Evolutionary conservation across 2,113 vertebrate genomes (phyloP).

Genomic region (Todiramphus saurophagus): DNA sequence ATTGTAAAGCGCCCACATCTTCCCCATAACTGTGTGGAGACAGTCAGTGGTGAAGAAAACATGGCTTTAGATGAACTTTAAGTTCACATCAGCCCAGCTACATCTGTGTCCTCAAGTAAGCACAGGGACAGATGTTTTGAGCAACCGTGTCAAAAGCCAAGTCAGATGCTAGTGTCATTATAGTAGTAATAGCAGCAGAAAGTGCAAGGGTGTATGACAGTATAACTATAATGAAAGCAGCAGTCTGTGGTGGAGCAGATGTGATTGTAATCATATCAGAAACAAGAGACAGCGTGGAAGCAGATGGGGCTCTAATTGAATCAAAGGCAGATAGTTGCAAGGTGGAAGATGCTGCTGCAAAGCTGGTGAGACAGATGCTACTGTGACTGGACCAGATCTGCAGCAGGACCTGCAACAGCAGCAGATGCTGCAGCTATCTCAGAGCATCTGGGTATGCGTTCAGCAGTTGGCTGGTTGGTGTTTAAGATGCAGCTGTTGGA

Average conservation of each 20-base stretch:
- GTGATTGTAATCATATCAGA: neutral
- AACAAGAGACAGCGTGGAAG: neutral
- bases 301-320: neutral
- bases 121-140: neutral
- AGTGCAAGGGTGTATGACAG: neutral
- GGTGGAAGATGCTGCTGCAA: neutral
- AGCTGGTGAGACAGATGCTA: neutral
- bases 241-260: neutral
- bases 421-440: neutral
- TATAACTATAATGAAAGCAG: neutral
- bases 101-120: neutral
- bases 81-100: neutral
- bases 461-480: rapidly evolving
- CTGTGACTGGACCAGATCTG: neutral
- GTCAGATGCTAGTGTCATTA: neutral
- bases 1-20: neutral
- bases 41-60: neutral
- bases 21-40: neutral
- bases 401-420: neutral
- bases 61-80: neutral
- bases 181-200: neutral
- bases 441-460: neutral
- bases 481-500: neutral
- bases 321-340: neutral
- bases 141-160: neutral